These are phyloP conservation scores for Entomobrya multifasciata DNA, from an alignment of 2,888 invertebrate genomes.

Conservation along the genomic window DNA sequence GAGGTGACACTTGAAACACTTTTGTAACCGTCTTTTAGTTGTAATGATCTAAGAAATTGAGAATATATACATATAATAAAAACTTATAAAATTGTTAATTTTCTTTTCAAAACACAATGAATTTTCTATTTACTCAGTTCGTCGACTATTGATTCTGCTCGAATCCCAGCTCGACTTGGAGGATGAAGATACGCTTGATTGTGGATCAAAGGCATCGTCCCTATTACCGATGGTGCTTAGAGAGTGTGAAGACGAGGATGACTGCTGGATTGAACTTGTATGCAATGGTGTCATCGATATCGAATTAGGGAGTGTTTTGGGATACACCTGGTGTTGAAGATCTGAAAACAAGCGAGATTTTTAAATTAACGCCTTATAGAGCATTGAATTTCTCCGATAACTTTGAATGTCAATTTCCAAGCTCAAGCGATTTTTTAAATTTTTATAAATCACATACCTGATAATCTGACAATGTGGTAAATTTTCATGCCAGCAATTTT, in stretches of 20 bases:
- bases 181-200: neutral
- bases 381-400: too few relatives aligned
- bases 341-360: slow-evolving; percentile 31
- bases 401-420: too few relatives aligned
- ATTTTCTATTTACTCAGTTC: slow-evolving; percentile 12
- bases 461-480: slow-evolving; percentile 35
- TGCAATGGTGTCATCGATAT: neutral
- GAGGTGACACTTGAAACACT: slow-evolving; percentile 60
- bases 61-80: neutral
- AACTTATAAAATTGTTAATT: neutral
- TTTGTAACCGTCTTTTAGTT: slow-evolving; percentile 57
- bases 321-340: neutral
- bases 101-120: neutral
- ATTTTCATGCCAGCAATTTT: slow-evolving; percentile 22
- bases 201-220: neutral
- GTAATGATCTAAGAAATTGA: neutral
- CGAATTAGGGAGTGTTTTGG: neutral
- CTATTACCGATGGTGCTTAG: neutral
- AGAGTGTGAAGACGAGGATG: neutral
- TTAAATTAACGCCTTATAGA: too few relatives aligned
- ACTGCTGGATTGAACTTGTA: neutral
- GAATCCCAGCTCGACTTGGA: neutral
- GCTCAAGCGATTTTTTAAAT: too few relatives aligned
- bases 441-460: too few relatives aligned
- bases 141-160: neutral